These are phyloP conservation scores for Astropecten irregularis DNA, from an alignment of 53 echinoderm and acorn worm genomes.

Conservation along the genomic window DNA sequence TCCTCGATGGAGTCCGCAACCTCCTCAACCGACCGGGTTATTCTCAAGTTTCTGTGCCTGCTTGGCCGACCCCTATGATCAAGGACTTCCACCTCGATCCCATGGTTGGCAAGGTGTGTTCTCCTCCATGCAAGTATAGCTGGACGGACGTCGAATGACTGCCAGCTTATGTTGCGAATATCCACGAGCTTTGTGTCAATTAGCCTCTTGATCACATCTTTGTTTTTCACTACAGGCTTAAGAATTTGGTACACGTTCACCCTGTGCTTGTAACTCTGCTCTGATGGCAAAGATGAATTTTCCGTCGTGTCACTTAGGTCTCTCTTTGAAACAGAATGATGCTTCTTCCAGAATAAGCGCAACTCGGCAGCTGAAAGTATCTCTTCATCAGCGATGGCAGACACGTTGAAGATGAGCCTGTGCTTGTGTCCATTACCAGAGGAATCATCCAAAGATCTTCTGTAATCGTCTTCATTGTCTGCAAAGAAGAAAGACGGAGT, in stretches of 20 bases:
- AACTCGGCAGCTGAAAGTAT: conserved; percentile 82
- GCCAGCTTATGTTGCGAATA: conserved; percentile 84
- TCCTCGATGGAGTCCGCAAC: conserved; percentile 55
- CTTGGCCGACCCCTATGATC: conserved; percentile 73
- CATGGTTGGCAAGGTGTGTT: conserved; percentile 76
- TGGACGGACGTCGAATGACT: conserved; percentile 92
- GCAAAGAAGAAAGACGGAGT: conserved; percentile 45
- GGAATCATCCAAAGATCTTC: neutral
- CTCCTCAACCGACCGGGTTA: conserved; percentile 50
- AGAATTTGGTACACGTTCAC: conserved; percentile 98
- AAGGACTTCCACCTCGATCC: conserved; percentile 87
- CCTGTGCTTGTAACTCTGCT: conserved; percentile 70
- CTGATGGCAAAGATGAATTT: neutral
- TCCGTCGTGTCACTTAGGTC: conserved; percentile 6
- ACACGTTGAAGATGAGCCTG: conserved; percentile 77
- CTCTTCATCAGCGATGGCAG: conserved; percentile 81
- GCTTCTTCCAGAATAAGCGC: conserved; percentile 73
- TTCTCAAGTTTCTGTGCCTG: conserved; percentile 74
- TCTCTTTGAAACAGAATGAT: conserved; percentile 45
- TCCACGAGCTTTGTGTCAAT: conserved; percentile 92
- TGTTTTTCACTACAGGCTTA: conserved; percentile 79
- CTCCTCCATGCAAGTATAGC: conserved; percentile 81
- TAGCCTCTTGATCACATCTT: conserved; percentile 89
- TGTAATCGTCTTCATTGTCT: conserved; percentile 51
- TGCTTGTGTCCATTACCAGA: conserved; percentile 53